phyloP scores from a whole-genome alignment of 30 jellyfish, hydroid and myxozoan species.

The Cassiopea andromeda region DNA sequence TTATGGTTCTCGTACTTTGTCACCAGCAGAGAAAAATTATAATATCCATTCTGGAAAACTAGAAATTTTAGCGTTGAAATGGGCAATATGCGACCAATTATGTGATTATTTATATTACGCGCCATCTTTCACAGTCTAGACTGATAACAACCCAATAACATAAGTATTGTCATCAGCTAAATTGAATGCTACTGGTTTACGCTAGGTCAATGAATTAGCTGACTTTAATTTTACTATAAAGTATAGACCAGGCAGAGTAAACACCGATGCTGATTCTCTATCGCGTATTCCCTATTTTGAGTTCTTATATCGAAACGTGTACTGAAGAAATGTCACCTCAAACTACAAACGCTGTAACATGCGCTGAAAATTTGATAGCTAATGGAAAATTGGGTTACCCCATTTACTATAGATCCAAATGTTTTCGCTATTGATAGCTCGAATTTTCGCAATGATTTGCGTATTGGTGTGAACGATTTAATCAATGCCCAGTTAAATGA shows the following conservation, averaged over 20 bases:
- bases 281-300: constrained; percentile 26
- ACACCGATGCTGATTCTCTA: neutral
- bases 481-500: constrained; percentile 2
- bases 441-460: neutral
- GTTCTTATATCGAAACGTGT: constrained; percentile 18
- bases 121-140: constrained; percentile 27
- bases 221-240: constrained; percentile 35
- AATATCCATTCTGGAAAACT: constrained; percentile 48
- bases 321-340: constrained; percentile 19
- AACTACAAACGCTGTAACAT: constrained; percentile 3
- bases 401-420: neutral
- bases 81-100: constrained; percentile 50
- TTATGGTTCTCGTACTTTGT: constrained; percentile 37
- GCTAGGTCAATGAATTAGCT: constrained; percentile 35
- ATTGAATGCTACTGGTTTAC: constrained; percentile 38
- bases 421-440: neutral
- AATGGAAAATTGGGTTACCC: constrained; percentile 15
- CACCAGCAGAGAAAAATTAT: constrained; percentile 51
- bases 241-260: too few relatives aligned
- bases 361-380: neutral
- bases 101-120: constrained; percentile 35
- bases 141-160: constrained; percentile 22
- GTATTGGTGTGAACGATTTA: constrained; percentile 1
- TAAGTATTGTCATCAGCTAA: constrained; percentile 20
- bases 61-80: constrained; percentile 49